A percentile compares a stretch with the other conserved stretches of the same genome.
Evolutionary conservation across 2,888 invertebrate genomes (phyloP).

Genomic region (Odiellus spinosus): DNA sequence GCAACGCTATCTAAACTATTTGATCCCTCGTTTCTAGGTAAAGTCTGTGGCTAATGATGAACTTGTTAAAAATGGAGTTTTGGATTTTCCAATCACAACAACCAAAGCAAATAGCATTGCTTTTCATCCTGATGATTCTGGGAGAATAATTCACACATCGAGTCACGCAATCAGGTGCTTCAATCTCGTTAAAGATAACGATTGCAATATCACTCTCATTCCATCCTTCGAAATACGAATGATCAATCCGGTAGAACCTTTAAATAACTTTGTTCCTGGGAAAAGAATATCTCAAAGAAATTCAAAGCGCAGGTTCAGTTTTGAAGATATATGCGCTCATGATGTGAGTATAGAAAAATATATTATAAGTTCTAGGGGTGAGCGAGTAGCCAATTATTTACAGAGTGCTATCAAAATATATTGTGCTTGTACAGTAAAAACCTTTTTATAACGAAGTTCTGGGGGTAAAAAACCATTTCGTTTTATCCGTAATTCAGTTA

Average conservation of each 20-base stretch:
- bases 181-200: neutral
- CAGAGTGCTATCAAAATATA: too few relatives aligned
- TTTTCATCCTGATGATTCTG: constrained; percentile 9
- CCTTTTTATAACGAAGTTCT: too few relatives aligned
- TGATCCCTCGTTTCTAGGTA: neutral
- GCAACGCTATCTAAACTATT: neutral
- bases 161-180: constrained; percentile 3
- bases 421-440: too few relatives aligned
- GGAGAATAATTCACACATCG: constrained; percentile 7
- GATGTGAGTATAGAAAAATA: too few relatives aligned
- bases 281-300: neutral
- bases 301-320: neutral
- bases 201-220: neutral
- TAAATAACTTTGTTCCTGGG: too few relatives aligned
- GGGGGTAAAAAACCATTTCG: too few relatives aligned
- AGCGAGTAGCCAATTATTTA: too few relatives aligned
- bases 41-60: neutral
- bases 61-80: constrained; percentile 3
- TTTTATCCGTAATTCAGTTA: too few relatives aligned
- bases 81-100: constrained; percentile 2
- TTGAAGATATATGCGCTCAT: neutral
- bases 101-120: constrained; percentile 3
- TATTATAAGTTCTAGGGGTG: too few relatives aligned
- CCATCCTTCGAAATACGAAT: too few relatives aligned
- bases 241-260: too few relatives aligned